Evolutionary conservation across 1,140 invertebrate species (phyloP).

Genomic region (Trachymyrmex cornetzi): DNA sequence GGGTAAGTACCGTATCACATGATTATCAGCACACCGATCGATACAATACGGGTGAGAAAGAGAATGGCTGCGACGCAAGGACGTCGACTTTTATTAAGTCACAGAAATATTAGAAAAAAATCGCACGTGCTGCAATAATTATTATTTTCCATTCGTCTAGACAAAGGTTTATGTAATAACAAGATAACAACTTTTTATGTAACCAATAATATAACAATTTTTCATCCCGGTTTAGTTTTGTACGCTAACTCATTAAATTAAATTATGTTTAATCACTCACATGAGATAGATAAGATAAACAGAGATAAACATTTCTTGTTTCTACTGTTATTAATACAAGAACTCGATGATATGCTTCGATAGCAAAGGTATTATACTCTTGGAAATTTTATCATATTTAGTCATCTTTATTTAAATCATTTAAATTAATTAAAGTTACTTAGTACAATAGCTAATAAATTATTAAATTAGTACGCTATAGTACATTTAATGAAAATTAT

Average conservation of each 20-base stretch:
- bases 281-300: not conserved
- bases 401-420: constrained; percentile 23
- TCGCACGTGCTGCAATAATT: constrained; percentile 3
- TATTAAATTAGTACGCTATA: not conserved
- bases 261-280: not conserved
- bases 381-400: constrained; percentile 24
- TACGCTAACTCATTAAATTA: not conserved
- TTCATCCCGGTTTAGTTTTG: not conserved
- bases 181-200: not conserved
- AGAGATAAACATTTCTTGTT: constrained; percentile 2
- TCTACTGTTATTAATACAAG: not conserved
- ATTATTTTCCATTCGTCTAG: not conserved
- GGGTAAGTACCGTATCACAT: not conserved
- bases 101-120: constrained; percentile 15
- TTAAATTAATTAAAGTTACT: constrained; percentile 29
- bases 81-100: constrained; percentile 15
- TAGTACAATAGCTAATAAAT: constrained; percentile 22
- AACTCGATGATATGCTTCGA: not conserved
- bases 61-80: constrained; percentile 37
- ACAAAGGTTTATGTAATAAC: not conserved
- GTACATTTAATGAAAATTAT: not conserved
- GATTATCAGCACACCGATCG: not conserved
- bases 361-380: constrained; percentile 8
- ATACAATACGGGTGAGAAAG: constrained; percentile 26
- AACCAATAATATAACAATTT: not conserved